phyloP scores from a whole-genome alignment of 92 coral and sea anemone species.

The Metridium senile region DNA sequence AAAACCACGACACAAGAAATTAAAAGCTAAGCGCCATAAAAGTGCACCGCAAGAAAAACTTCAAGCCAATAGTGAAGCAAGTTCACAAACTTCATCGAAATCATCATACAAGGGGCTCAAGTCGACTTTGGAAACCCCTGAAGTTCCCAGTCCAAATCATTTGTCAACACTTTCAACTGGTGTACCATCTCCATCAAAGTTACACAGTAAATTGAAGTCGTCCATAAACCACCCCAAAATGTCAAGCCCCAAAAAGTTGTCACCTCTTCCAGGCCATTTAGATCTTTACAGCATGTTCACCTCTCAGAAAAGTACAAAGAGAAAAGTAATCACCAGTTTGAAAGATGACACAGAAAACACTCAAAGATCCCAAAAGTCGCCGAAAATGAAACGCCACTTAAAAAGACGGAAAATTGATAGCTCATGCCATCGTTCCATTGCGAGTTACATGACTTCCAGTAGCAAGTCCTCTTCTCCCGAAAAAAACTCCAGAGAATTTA shows the following conservation, averaged over 20 bases:
- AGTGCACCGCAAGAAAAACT: too few relatives aligned
- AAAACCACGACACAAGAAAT: too few relatives aligned
- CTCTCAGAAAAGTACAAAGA: background rate
- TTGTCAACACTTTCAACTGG: too few relatives aligned
- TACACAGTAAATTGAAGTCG: background rate
- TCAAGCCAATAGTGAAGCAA: too few relatives aligned
- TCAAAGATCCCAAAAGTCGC: background rate
- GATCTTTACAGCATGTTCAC: background rate
- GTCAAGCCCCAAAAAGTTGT: background rate
- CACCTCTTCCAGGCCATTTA: background rate
- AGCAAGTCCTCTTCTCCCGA: slow-evolving; percentile 11
- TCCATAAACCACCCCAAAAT: background rate
- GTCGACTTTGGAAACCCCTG: too few relatives aligned
- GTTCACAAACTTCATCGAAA: too few relatives aligned
- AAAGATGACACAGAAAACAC: background rate
- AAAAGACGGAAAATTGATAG: slow-evolving; percentile 17
- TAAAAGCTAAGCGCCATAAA: too few relatives aligned
- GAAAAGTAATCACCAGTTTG: background rate
- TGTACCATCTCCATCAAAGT: background rate
- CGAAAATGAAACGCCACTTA: background rate
- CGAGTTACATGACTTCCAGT: slow-evolving; percentile 9
- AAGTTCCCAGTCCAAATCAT: too few relatives aligned
- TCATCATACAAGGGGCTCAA: too few relatives aligned
- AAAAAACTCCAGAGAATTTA: slow-evolving; percentile 15
- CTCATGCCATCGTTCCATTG: slow-evolving; percentile 11